These are phyloP conservation scores for Drosophila miranda DNA, from an alignment of 1,140 invertebrate genomes.

Conservation along the genomic window DNA sequence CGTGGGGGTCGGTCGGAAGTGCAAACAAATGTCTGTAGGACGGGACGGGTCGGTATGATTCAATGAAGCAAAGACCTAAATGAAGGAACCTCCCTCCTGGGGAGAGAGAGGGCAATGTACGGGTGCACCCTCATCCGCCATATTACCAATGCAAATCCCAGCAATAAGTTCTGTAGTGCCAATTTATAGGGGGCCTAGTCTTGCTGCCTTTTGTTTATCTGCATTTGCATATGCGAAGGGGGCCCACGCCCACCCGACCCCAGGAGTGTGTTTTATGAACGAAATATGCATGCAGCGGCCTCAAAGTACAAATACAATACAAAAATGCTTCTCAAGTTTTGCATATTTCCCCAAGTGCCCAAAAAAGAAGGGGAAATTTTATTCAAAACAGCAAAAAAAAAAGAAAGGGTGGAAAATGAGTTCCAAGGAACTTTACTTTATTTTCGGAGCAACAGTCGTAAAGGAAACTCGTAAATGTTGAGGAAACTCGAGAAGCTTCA, in stretches of 20 bases:
- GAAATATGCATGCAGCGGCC: constrained; percentile 53
- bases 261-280: constrained; percentile 44
- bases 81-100: neutral
- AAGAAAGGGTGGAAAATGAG: neutral
- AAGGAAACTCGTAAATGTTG: constrained; percentile 13
- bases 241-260: constrained; percentile 2
- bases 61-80: constrained; percentile 26
- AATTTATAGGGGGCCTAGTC: constrained; percentile 26
- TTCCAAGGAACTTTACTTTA: constrained; percentile 11
- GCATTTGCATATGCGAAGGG: constrained; percentile 18
- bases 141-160: constrained; percentile 62
- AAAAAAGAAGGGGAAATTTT: constrained; percentile 4
- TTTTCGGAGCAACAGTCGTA: constrained; percentile 4
- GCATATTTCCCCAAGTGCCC: constrained; percentile 20
- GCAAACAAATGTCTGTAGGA: neutral
- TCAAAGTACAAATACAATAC: constrained; percentile 29
- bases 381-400: neutral
- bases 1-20: neutral
- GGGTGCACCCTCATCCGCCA: constrained; percentile 6
- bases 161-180: constrained; percentile 48
- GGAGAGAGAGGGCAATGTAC: constrained; percentile 3
- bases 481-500: no score
- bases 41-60: constrained; percentile 15
- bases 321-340: constrained; percentile 11
- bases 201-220: constrained; percentile 6